Percentiles rank a stretch among this genome's conserved stretches.
phyloP scores from a whole-genome alignment of 1,140 invertebrate genomes.

The Drosophila jambulina region DNA sequence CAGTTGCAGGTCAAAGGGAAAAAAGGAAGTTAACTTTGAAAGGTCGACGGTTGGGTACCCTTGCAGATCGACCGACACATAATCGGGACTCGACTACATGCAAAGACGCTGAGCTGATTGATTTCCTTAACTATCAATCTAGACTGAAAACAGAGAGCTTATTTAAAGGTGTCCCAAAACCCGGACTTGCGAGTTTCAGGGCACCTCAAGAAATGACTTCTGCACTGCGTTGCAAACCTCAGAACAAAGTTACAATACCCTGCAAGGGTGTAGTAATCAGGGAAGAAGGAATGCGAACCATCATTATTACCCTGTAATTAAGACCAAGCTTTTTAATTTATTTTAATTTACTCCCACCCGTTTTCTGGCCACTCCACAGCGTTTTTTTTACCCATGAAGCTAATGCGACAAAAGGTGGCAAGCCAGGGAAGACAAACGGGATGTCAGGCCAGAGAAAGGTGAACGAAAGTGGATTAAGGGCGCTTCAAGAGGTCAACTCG shows the following conservation, averaged over 20 bases:
- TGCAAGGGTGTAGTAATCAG: background rate
- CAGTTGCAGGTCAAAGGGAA: constrained; percentile 27
- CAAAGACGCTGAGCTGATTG: too few relatives aligned
- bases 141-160: too few relatives aligned
- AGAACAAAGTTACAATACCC: background rate
- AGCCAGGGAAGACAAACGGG: background rate
- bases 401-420: constrained; percentile 53
- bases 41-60: background rate
- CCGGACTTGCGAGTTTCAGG: background rate
- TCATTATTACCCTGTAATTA: constrained; percentile 63
- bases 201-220: too few relatives aligned
- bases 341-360: constrained; percentile 38
- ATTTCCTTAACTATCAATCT: too few relatives aligned
- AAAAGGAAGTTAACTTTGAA: background rate
- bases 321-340: constrained; percentile 53
- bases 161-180: background rate
- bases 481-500: constrained; percentile 22
- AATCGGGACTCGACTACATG: too few relatives aligned
- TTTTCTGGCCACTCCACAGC: constrained; percentile 12
- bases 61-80: background rate
- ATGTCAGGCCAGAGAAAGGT: constrained; percentile 20
- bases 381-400: constrained; percentile 57
- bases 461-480: constrained; percentile 34
- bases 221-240: background rate
- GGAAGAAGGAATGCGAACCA: constrained; percentile 21